Evolutionary conservation across 2,888 invertebrate species (phyloP).

Genomic region (Pocota personata): DNA sequence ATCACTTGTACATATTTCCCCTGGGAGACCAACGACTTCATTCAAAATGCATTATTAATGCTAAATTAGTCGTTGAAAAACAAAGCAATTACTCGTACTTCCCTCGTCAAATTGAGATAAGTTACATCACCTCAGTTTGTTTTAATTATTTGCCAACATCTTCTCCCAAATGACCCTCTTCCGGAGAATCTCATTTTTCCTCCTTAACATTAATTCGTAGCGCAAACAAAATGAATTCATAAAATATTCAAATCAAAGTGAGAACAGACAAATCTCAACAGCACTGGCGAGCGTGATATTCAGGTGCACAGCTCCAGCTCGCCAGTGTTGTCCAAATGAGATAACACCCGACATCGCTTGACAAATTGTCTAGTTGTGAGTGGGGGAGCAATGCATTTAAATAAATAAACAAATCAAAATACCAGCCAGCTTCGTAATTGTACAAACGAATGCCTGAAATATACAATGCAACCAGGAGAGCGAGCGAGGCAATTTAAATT

Average conservation of each 20-base stretch:
- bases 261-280: slow-evolving; percentile 12
- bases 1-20: not conserved
- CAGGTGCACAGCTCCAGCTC: not conserved
- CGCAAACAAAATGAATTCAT: slow-evolving; percentile 27
- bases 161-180: not conserved
- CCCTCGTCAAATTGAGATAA: slow-evolving; percentile 1
- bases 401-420: slow-evolving; percentile 13
- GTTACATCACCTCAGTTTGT: not conserved
- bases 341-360: not conserved
- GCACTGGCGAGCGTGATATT: not conserved
- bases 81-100: not conserved
- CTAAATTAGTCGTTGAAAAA: not conserved
- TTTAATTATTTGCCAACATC: slow-evolving; percentile 13
- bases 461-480: not conserved
- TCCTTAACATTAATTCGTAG: not conserved
- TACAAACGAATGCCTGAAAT: not conserved
- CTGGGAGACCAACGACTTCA: not conserved
- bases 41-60: not conserved
- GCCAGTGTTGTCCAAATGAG: not conserved
- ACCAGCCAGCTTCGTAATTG: not conserved
- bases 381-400: not conserved
- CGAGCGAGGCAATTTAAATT: slow-evolving; percentile 8
- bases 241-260: slow-evolving; percentile 31
- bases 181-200: not conserved
- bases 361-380: not conserved